Percentiles rank a stretch among this genome's conserved stretches.
Evolutionary conservation across 1,140 invertebrate genomes (phyloP).

Genomic region (Oncopodura yosiiana): DNA sequence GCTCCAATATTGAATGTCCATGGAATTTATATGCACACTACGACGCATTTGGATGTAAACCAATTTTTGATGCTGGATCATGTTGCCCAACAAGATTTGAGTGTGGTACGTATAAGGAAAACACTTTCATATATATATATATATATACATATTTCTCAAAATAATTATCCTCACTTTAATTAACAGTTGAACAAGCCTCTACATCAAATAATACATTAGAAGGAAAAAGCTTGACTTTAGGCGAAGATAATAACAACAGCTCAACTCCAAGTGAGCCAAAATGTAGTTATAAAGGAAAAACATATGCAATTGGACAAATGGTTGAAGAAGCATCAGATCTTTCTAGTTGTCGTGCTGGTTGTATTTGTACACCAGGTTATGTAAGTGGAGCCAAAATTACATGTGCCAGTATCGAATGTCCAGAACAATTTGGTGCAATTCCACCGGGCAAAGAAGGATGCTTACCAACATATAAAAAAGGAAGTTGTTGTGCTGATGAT

Average conservation of each 20-base stretch:
- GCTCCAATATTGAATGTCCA: conserved; percentile 31
- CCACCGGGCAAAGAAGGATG: conserved; percentile 29
- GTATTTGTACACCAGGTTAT: conserved; percentile 12
- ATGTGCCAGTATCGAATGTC: conserved; percentile 34
- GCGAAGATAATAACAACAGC: background rate
- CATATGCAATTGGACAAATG: conserved; percentile 28
- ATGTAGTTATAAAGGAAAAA: conserved; percentile 34
- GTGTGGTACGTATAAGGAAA: conserved; percentile 28
- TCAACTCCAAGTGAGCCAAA: background rate
- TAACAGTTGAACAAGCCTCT: background rate
- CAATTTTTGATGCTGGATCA: conserved; percentile 32
- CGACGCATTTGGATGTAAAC: conserved; percentile 30
- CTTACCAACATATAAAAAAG: conserved; percentile 25
- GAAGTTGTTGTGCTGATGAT: conserved; percentile 26
- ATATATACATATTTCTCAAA: background rate
- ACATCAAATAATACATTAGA: conserved; percentile 1
- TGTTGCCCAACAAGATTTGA: conserved; percentile 36
- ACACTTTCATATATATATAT: background rate
- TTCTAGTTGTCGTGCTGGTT: conserved; percentile 25
- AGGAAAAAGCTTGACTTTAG: background rate
- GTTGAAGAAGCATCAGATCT: conserved; percentile 27
- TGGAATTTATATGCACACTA: conserved; percentile 31
- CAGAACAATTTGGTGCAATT: conserved; percentile 23
- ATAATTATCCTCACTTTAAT: no score
- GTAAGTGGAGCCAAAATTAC: conserved; percentile 14